Evolutionary conservation across 1,140 invertebrate genomes (phyloP).

Genomic region (Octopus bimaculoides): DNA sequence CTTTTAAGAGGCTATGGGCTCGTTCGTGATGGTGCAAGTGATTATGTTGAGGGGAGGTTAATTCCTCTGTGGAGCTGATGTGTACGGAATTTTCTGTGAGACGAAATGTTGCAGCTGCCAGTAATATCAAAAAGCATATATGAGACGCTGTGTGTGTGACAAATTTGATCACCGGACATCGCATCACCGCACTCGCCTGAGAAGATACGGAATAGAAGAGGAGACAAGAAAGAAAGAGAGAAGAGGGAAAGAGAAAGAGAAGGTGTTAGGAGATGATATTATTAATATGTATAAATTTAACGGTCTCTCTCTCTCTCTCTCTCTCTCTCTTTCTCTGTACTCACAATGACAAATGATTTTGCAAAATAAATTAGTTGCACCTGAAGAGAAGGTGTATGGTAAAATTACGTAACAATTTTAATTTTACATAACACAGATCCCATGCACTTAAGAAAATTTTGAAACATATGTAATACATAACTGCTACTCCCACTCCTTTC

Average conservation of each 20-base stretch:
- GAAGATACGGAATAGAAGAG: conserved; percentile 3
- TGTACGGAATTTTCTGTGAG: conserved; percentile 47
- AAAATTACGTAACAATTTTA: no score
- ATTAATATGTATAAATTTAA: no score
- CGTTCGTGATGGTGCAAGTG: conserved; percentile 46
- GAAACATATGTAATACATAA: no score
- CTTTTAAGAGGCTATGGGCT: conserved; percentile 51
- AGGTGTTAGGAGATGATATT: neutral
- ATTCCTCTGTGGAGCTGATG: conserved; percentile 41
- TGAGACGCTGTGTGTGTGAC: conserved; percentile 76
- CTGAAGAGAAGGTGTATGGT: no score
- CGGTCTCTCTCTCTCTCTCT: no score
- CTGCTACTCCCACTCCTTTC: no score
- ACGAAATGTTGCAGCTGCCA: conserved; percentile 55
- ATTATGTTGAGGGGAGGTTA: conserved; percentile 35
- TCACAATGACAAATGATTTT: no score
- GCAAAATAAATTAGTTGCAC: no score
- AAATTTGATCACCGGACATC: conserved; percentile 98
- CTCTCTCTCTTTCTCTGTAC: no score
- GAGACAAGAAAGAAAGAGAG: neutral
- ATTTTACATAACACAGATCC: no score
- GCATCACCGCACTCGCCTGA: conserved; percentile 80
- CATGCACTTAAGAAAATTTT: no score
- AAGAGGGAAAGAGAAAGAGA: neutral
- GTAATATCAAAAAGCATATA: conserved; percentile 53